These are phyloP conservation scores for Drosophila lini DNA, from an alignment of 1,140 invertebrate genomes.

Conservation along the genomic window DNA sequence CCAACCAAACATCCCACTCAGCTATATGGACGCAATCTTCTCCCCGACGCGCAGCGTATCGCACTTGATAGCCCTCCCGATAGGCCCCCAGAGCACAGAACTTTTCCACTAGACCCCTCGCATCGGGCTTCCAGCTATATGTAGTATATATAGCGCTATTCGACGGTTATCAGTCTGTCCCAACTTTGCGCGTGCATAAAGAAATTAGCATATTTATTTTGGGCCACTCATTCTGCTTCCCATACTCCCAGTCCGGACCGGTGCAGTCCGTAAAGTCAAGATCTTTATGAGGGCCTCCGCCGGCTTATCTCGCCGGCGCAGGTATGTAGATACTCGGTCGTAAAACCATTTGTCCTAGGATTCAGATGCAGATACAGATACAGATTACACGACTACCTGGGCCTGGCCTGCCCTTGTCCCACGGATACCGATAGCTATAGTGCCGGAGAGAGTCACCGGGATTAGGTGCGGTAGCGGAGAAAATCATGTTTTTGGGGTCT, in stretches of 20 bases:
- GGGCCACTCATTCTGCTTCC: slow-evolving; percentile 8
- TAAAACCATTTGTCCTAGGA: slow-evolving; percentile 30
- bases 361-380: slow-evolving; percentile 13
- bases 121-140: background rate
- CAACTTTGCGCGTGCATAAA: slow-evolving; percentile 26
- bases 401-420: background rate
- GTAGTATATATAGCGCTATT: background rate
- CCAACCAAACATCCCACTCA: background rate
- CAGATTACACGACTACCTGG: slow-evolving; percentile 9
- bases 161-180: slow-evolving; percentile 12
- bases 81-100: slow-evolving; percentile 20
- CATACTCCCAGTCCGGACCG: background rate
- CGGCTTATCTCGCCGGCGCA: slow-evolving; percentile 41
- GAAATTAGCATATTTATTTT: slow-evolving; percentile 48
- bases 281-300: slow-evolving; percentile 60
- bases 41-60: slow-evolving; percentile 4
- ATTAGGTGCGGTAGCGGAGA: slow-evolving; percentile 3
- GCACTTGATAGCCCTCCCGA: slow-evolving; percentile 25
- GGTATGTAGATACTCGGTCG: slow-evolving; percentile 13
- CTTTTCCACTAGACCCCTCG: slow-evolving; percentile 42
- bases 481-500: background rate
- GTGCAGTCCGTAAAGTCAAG: slow-evolving; percentile 63
- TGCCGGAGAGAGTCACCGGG: slow-evolving; percentile 2
- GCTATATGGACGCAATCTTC: slow-evolving; percentile 33
- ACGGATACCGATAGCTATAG: background rate